Conservation (phyloP, 2,113 vertebrate genomes). For the Podarcis raffonei region DNA sequence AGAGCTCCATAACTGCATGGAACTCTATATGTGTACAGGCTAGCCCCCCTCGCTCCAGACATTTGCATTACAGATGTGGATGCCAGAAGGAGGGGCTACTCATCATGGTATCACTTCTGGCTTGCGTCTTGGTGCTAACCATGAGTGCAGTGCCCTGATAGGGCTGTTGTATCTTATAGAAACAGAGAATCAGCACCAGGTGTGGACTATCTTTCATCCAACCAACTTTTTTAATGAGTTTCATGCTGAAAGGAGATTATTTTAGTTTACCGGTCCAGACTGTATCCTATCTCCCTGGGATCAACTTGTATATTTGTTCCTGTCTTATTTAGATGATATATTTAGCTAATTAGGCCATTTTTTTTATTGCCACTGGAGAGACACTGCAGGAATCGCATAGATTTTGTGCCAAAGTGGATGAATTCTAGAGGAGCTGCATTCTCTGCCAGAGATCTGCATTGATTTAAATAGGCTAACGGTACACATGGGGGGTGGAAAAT, state of each 20-base stretch:
- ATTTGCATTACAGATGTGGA: no score
- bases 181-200: background rate
- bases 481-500: background rate
- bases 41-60: no score
- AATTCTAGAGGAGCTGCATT: background rate
- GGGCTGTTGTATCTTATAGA: background rate
- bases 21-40: no score
- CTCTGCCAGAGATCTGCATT: background rate
- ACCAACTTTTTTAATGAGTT: background rate
- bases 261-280: background rate
- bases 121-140: no score
- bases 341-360: conserved; percentile 1
- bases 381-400: background rate
- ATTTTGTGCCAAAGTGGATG: conserved; percentile 10
- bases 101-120: no score
- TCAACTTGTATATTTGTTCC: background rate
- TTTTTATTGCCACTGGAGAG: background rate
- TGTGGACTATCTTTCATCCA: background rate
- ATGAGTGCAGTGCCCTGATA: no score
- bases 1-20: no score
- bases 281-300: background rate
- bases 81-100: no score
- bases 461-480: conserved; percentile 1
- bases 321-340: background rate
- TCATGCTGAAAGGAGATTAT: background rate